A percentile compares a stretch with the other conserved stretches of the same genome.
Conservation (phyloP, 2,888 invertebrate species). For the Lasioglossum morio region DNA sequence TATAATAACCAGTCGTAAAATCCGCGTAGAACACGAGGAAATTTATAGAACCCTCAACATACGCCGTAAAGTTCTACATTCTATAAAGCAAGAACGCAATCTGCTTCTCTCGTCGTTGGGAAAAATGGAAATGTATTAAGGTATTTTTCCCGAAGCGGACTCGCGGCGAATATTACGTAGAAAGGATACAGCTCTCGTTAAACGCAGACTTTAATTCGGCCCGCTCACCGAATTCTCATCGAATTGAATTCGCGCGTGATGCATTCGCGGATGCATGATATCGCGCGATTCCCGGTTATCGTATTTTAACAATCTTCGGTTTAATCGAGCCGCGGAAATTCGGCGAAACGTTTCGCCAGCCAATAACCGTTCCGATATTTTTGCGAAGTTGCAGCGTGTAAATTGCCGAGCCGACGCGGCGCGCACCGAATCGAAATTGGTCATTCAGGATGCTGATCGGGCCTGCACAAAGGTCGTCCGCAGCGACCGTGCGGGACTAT, state of each 20-base stretch:
- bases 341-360: conserved; percentile 9
- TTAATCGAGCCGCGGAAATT: background rate
- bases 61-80: background rate
- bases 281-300: conserved; percentile 3
- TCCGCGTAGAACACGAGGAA: background rate
- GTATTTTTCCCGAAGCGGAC: background rate
- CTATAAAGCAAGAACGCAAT: background rate
- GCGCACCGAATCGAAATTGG: conserved; percentile 32
- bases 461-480: conserved; percentile 1
- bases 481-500: conserved; percentile 29
- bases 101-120: background rate
- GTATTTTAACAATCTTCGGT: background rate
- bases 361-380: conserved; percentile 40
- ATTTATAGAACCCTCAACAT: background rate
- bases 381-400: conserved; percentile 40
- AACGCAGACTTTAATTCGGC: background rate
- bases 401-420: conserved; percentile 28
- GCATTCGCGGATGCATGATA: conserved; percentile 7
- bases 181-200: background rate
- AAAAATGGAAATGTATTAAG: background rate
- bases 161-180: background rate
- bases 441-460: conserved; percentile 10
- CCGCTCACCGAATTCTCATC: background rate
- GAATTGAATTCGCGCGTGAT: conserved; percentile 19
- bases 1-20: background rate